Evolutionary conservation across 2,113 vertebrate species (phyloP), one percentile per base, ranked within the genome.

Genomic region (Protobothrops flavoviridis): DNA sequence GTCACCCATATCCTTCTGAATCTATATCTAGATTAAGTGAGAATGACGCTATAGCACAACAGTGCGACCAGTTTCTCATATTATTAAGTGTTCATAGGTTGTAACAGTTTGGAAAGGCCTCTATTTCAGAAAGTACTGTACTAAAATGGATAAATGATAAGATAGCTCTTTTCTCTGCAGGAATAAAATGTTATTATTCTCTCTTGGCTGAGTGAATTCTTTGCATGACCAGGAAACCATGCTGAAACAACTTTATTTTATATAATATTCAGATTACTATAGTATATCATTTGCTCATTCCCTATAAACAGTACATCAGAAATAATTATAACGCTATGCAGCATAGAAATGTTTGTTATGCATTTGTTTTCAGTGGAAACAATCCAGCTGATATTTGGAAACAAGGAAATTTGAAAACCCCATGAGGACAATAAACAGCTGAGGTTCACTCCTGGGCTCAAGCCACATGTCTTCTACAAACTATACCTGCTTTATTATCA

Each of bases 181-280:
- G 45, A 57, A 87, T 61, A 61, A 64, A 92, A 74, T 39, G n/a
- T 33, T 74, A 43, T 43, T 55, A 53, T 74, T 17, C 24, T 29
- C n/a, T 39, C 53, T 48, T 93, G 87, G 64, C 92, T 90, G 53
- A 81, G 9, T 90, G 53, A 85, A 33, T 50, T 85, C 53, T 93
- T 92, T 90, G 43, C 57, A 10, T 85, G 64, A 69, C 85, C 20
- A 21, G 50, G 53, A 85, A 93, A 85, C 92, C 33, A 29, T 0
- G 24, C 95, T 59, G 89, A 93, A 95, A 91, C 21, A 64, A 90
- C 91, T 93, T 92, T 85, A 85, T 95, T 95, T 94, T 59, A 87
- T 0, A 0, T 69, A 39, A 56, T 93, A 94, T 95, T 92, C 89
- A 91, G 94, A 95, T 92, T 43, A 93, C 57, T 48, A n/a, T 5